Evolutionary conservation across 2,797 vertebrate genomes (phyloP), one percentile per base, ranked within the genome.

Genomic region (Sciurus carolinensis): DNA sequence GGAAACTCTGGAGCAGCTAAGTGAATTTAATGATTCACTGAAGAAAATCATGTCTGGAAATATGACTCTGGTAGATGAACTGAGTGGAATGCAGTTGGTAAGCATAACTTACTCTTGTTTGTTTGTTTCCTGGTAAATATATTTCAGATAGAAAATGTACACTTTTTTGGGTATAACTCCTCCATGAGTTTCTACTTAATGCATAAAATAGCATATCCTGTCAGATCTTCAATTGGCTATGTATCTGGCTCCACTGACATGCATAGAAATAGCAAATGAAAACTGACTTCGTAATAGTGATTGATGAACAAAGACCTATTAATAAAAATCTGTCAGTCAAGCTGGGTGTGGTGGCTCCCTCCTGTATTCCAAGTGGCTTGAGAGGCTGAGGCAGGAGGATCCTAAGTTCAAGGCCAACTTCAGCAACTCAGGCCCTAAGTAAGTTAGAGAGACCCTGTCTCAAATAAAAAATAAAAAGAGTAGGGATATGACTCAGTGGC

Each of bases 11-110:
- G 99, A 99, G 92, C 99, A 99, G 97, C 97, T 99, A 97, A 99
- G 98, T 84, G 99, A 99, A 98, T 99, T 99, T 98, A 99, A 99
- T 11, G 99, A 99, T 97, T 99, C 99, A 0, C 98, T 99, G 95
- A 99, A 99, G 99, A 99, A 99, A 98, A 99, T 99, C 72, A 99
- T 99, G 99, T 99, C 99, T 79, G 99, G 99, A 96, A 99, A 99
- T 95, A 99, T 99, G 99, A 99, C 99, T 39, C 98, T 99, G 95
- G 99, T 99, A 87, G 99, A 99, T 66, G 99, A 99, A 95, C 99
- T 99, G 73, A 99, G 99, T 10, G 99, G 99, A 54, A 99, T 99
- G 99, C 99, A 99, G 62, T 98, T 99, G 99, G 99, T 99, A 98
- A 98, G 98, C 83, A 13, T 30, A 17, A 75, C 72, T 93, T 71